Evolutionary conservation across 2,797 vertebrate species (phyloP).

Genomic region (Natrix natrix): DNA sequence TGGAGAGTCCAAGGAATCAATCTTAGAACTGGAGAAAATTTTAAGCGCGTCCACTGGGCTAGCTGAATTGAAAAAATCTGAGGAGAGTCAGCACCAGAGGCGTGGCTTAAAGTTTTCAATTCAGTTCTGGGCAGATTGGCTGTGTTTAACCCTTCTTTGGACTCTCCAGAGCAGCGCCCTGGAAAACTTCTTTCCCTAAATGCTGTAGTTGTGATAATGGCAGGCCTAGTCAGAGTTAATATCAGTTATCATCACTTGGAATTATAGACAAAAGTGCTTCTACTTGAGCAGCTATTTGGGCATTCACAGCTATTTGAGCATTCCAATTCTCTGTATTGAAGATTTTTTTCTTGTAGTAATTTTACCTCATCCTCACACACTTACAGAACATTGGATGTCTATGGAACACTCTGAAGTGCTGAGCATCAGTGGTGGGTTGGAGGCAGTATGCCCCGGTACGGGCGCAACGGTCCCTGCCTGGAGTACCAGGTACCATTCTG

Average conservation of each 20-base stretch:
- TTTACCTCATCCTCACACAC: neutral
- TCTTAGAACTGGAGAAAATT: no score
- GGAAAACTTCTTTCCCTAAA: neutral
- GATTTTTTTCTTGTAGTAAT: neutral
- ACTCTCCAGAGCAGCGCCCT: no score
- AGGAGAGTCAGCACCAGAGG: no score
- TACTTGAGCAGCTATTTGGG: neutral
- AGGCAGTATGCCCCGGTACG: no score
- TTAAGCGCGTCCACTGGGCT: no score
- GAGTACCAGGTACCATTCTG: no score
- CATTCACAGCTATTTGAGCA: neutral
- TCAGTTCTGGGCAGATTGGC: no score
- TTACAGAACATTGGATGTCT: neutral
- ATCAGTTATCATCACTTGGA: constrained; percentile 3
- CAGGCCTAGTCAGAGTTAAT: neutral
- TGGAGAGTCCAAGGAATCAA: no score
- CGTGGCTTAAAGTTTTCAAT: no score
- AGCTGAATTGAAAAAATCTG: no score
- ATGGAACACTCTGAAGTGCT: neutral
- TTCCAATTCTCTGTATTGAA: neutral
- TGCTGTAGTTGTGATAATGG: neutral
- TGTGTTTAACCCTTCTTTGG: no score
- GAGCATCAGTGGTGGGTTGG: neutral
- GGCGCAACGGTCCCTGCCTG: no score
- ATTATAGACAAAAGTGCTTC: neutral